A percentile compares a stretch with the other conserved stretches of the same genome.
phyloP scores from a whole-genome alignment of 2,888 invertebrate genomes.

The Achlya flavicornis region DNA sequence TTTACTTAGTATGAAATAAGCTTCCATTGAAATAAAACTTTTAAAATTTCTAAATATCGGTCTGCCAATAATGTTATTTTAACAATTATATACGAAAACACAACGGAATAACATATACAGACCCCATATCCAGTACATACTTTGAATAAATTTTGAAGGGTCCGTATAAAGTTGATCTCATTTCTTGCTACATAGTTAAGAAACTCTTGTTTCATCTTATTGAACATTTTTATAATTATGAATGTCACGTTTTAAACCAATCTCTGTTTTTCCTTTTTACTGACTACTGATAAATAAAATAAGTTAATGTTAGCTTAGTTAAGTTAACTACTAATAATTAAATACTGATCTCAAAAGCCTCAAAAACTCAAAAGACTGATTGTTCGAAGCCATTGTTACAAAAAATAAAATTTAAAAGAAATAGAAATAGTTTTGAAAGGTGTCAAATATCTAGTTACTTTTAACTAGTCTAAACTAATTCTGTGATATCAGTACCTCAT shows the following conservation, averaged over 20 bases:
- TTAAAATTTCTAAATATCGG: background rate
- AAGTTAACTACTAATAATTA: slow-evolving; percentile 10
- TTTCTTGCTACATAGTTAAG: background rate
- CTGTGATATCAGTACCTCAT: too few species aligned
- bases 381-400: slow-evolving; percentile 38
- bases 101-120: too few species aligned
- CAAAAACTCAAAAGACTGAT: slow-evolving; percentile 42
- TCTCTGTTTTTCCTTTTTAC: background rate
- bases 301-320: slow-evolving; percentile 4
- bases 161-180: background rate
- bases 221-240: background rate
- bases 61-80: background rate
- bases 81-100: too few species aligned
- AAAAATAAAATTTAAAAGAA: slow-evolving; percentile 18
- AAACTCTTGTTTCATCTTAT: too few species aligned
- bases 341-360: slow-evolving; percentile 28
- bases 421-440: background rate
- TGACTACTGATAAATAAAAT: background rate
- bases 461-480: background rate
- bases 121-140: too few species aligned
- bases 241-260: background rate
- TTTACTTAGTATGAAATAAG: background rate
- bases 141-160: background rate
- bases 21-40: background rate
- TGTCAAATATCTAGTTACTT: background rate